phyloP scores from a whole-genome alignment of 2,888 invertebrate species.

The Nematopogon swammerdamellus region DNA sequence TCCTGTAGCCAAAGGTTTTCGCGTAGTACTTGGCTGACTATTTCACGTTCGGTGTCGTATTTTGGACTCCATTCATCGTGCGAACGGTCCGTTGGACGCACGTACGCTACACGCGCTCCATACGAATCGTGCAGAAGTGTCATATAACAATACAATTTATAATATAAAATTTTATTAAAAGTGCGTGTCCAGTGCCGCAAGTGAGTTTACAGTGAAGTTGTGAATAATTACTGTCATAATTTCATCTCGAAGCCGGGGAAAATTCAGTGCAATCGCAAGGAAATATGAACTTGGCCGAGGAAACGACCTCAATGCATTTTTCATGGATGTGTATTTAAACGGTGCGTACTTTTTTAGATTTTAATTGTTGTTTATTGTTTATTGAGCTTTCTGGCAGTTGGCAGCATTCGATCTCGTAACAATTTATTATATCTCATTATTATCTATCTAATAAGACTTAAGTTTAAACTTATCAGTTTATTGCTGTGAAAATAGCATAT shows the following conservation, averaged over 20 bases:
- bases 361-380: not conserved
- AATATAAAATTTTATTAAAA: too few species aligned
- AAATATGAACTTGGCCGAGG: conserved; percentile 52
- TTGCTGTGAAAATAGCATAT: too few species aligned
- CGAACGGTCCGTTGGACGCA: conserved; percentile 46
- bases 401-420: too few species aligned
- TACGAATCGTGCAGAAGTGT: too few species aligned
- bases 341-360: conserved; percentile 33
- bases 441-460: too few species aligned
- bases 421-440: too few species aligned
- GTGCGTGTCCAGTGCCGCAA: not conserved
- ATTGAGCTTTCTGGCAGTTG: too few species aligned
- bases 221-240: not conserved
- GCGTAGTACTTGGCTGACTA: conserved; percentile 50
- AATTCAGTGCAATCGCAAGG: conserved; percentile 19
- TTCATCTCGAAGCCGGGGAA: conserved; percentile 10
- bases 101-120: conserved; percentile 28
- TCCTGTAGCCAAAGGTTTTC: conserved; percentile 37
- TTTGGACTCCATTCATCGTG: conserved; percentile 56
- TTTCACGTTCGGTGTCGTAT: conserved; percentile 52
- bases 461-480: too few species aligned
- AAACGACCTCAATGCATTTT: conserved; percentile 52
- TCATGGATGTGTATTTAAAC: conserved; percentile 56
- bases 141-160: too few species aligned
- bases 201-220: conserved; percentile 14